Conservation (phyloP, 2,888 invertebrate genomes). For the Temnothorax ravouxi region DNA sequence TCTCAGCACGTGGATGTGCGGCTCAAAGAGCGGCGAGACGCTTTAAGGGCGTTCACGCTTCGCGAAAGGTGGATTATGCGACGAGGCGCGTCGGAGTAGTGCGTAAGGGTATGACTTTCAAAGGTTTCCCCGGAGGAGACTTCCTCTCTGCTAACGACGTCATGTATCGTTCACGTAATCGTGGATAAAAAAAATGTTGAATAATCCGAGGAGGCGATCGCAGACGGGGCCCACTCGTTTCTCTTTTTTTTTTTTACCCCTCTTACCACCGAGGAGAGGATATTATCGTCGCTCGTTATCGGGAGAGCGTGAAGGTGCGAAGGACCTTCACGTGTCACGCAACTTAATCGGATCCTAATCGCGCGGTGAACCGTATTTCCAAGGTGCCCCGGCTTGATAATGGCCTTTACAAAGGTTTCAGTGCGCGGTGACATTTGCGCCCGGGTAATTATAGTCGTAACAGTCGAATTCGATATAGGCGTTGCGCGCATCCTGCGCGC, state of each 20-base stretch:
- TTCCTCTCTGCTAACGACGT: slow-evolving; percentile 27
- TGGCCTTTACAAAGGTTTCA: slow-evolving; percentile 36
- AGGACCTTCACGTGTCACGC: slow-evolving; percentile 32
- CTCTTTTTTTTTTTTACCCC: background rate
- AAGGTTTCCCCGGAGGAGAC: slow-evolving; percentile 62
- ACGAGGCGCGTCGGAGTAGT: slow-evolving; percentile 58
- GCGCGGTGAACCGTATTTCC: slow-evolving; percentile 36
- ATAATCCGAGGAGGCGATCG: slow-evolving; percentile 11
- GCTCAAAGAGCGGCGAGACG: slow-evolving; percentile 66
- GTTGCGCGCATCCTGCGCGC: background rate
- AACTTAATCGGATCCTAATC: slow-evolving; percentile 31
- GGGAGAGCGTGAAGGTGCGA: slow-evolving; percentile 40
- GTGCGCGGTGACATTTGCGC: slow-evolving; percentile 44
- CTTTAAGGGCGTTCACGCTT: slow-evolving; percentile 70
- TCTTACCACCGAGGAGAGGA: background rate
- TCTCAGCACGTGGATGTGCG: slow-evolving; percentile 52
- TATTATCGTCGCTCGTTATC: slow-evolving; percentile 37
- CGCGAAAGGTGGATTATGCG: slow-evolving; percentile 67
- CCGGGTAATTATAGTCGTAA: slow-evolving; percentile 2
- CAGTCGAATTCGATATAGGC: slow-evolving; percentile 22
- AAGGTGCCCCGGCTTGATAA: slow-evolving; percentile 20
- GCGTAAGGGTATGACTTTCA: slow-evolving; percentile 59
- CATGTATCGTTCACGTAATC: slow-evolving; percentile 27
- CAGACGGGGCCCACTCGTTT: background rate
- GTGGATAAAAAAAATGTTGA: slow-evolving; percentile 1